phyloP scores from a whole-genome alignment of 2,113 vertebrate genomes.

The Istiophorus platypterus region DNA sequence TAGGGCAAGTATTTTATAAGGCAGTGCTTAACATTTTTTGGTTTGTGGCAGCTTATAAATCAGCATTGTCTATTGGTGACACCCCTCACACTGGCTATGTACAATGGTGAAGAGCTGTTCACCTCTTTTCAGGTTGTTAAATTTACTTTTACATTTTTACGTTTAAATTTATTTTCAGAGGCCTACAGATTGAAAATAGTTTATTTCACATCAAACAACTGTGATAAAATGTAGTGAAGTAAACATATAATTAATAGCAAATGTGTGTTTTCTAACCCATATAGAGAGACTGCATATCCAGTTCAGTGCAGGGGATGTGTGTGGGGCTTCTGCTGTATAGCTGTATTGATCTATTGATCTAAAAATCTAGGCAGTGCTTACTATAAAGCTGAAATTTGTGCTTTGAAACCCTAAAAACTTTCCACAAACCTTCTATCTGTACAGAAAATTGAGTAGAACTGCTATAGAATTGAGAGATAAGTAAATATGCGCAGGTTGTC shows the following conservation, averaged over 20 bases:
- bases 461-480: background rate
- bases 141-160: no score
- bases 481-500: background rate
- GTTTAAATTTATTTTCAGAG: background rate
- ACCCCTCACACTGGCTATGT: background rate
- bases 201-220: background rate
- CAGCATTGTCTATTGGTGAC: background rate
- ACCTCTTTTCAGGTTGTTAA: background rate
- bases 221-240: background rate
- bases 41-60: background rate
- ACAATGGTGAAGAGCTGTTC: background rate
- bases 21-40: background rate
- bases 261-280: background rate
- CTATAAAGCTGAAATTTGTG: background rate
- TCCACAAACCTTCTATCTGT: background rate
- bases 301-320: background rate
- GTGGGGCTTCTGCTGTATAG: no score
- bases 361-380: conserved; percentile 6
- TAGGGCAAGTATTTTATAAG: conserved; percentile 17
- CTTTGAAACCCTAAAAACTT: background rate
- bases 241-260: background rate
- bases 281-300: no score
- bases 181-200: background rate
- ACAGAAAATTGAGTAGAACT: background rate
- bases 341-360: conserved; percentile 32